A percentile compares a stretch with the other conserved stretches of the same genome.
These are phyloP conservation scores for Eristalinus aeneus DNA, from an alignment of 2,888 invertebrate species.

Conservation along the genomic window DNA sequence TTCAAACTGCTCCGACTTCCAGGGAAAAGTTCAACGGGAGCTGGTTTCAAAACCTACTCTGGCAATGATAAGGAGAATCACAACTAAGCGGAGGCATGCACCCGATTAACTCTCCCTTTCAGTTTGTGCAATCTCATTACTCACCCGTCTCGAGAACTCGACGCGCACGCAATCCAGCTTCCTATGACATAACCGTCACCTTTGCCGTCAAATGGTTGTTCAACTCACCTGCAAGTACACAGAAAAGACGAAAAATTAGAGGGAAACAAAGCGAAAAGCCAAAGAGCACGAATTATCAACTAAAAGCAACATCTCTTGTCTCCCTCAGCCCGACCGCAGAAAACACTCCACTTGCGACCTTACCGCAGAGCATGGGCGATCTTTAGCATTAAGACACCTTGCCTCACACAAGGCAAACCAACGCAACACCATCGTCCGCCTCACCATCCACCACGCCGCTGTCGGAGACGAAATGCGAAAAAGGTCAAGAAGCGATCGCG, in stretches of 20 bases:
- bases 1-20: no score
- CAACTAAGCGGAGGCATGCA: no score
- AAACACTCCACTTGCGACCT: conserved; percentile 39
- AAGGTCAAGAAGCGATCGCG: conserved; percentile 49
- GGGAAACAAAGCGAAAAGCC: neutral
- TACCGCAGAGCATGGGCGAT: conserved; percentile 38
- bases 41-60: no score
- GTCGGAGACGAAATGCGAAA: neutral
- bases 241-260: conserved; percentile 8
- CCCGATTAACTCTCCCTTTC: neutral
- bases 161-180: neutral
- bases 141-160: neutral
- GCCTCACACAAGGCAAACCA: conserved; percentile 13
- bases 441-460: neutral
- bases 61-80: no score
- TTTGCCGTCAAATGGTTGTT: neutral
- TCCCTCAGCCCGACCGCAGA: conserved; percentile 7
- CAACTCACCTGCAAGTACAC: conserved; percentile 53
- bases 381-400: conserved; percentile 44
- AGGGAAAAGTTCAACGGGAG: no score
- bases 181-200: neutral
- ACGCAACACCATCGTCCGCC: neutral
- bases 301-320: conserved; percentile 17
- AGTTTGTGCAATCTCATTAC: neutral
- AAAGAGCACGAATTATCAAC: conserved; percentile 17